phyloP scores from a whole-genome alignment of 2,797 vertebrate genomes.

The Dallia pectoralis region DNA sequence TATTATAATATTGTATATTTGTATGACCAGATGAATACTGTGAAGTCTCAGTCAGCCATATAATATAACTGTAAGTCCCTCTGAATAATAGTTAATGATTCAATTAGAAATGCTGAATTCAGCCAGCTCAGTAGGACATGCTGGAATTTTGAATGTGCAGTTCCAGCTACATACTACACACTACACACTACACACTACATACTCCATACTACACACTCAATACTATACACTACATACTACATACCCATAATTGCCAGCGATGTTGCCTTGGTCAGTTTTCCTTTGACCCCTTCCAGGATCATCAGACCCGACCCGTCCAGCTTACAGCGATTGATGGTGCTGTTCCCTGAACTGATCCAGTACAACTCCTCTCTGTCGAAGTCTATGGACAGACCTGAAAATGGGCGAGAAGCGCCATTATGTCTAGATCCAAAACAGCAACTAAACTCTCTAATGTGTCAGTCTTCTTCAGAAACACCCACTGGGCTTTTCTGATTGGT shows the following conservation, averaged over 20 bases:
- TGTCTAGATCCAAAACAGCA: not conserved
- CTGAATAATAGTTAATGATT: no score
- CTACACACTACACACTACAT: no score
- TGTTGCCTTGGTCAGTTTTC: conserved; percentile 89
- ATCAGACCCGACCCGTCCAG: conserved; percentile 85
- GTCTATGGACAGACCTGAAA: conserved; percentile 90
- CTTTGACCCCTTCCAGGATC: conserved; percentile 77
- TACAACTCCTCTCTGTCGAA: conserved; percentile 81
- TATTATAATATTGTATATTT: no score
- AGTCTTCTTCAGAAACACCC: conserved; percentile 64
- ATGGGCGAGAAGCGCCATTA: not conserved
- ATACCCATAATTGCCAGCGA: conserved; percentile 97
- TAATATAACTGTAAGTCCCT: no score
- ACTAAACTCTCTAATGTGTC: not conserved
- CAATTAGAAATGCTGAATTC: not conserved
- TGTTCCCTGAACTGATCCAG: conserved; percentile 93
- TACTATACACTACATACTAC: no score
- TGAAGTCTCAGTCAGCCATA: not conserved
- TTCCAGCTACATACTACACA: conserved; percentile 73
- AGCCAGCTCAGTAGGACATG: not conserved
- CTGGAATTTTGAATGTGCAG: not conserved
- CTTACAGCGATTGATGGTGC: conserved; percentile 88
- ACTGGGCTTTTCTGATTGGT: conserved; percentile 89
- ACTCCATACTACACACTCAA: no score
- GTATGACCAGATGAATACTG: not conserved